Evolutionary conservation across 2,113 vertebrate genomes (phyloP), one percentile per base, ranked within the genome.

Genomic region (Falcunculus frontatus): DNA sequence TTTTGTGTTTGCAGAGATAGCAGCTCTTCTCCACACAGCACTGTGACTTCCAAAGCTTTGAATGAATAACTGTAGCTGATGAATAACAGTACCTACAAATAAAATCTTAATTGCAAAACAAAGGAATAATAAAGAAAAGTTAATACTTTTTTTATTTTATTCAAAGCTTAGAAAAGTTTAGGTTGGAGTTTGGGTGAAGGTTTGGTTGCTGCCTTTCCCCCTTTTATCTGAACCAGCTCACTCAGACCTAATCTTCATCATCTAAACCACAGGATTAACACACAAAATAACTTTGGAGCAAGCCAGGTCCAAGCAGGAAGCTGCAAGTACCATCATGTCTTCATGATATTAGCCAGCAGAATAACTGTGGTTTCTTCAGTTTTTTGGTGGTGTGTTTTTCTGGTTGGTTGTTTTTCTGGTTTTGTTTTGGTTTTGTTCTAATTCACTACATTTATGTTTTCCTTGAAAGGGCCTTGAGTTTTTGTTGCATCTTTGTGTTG

Each of bases 241-340:
- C 88, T 96, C 89, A 90, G 67, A 53, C 67, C 87, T 97, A 97
- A 97, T 97, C 97, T 96, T 94, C 76, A 94, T 76, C 92, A 97
- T 97, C 97, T 97, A 97, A 97, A 97, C 97, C 97, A 94, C 97
- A 97, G 90, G 87, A 97, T 97, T 97, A 97, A 96, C 95, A 97
- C 96, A 96, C 87, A 94, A 89, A 97, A 97, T 94, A 91, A 96
- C 93, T 96, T 96, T 89, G 96, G 95, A 97, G 95, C 85, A 83
- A 93, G 93, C 96, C 92, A 91, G 88, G 94, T 96, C 94, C 92
- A 94, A 96, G 95, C 96, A 97, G 97, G 97, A 97, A 97, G 96
- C 94, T 90, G 89, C 96, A 94, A 96, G 97, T 97, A 81, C 95
- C 97, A 82, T 97, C 97, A 97, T 88, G 97, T 81, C 95, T 93